phyloP scores from a whole-genome alignment of 2,888 invertebrate genomes.

The Torymus aiolomorphi region DNA sequence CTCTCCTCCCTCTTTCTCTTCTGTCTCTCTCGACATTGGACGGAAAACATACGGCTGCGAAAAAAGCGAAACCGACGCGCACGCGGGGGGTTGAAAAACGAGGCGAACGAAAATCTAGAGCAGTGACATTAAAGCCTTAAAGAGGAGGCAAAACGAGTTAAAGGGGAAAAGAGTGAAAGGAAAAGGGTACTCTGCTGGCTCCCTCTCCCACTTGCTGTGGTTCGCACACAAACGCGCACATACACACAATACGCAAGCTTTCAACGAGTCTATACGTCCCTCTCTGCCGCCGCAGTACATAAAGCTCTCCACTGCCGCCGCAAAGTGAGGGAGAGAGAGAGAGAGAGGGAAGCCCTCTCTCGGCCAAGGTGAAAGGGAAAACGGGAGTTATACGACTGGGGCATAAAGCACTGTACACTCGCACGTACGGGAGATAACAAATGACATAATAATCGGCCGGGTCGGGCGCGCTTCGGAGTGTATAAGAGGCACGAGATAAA shows the following conservation, averaged over 20 bases:
- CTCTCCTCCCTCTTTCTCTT: too few species aligned
- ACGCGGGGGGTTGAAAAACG: neutral
- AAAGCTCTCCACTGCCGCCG: neutral
- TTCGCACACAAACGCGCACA: too few species aligned
- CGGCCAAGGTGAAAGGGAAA: conserved; percentile 47
- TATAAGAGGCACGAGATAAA: conserved; percentile 47
- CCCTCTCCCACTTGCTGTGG: too few species aligned
- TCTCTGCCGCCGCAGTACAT: neutral
- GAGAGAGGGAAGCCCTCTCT: neutral
- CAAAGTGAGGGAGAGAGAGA: neutral
- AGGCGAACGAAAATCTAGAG: conserved; percentile 35
- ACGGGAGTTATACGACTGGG: conserved; percentile 11
- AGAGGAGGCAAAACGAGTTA: conserved; percentile 39
- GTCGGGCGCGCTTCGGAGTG: neutral
- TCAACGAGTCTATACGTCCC: neutral
- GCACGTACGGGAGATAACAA: conserved; percentile 36
- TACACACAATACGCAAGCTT: conserved; percentile 1
- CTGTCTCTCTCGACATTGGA: too few species aligned
- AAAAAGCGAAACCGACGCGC: neutral
- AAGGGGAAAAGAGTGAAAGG: conserved; percentile 30
- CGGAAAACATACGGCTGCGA: neutral
- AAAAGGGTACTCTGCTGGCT: too few species aligned
- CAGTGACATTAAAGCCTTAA: conserved; percentile 32
- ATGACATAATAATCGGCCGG: conserved; percentile 49
- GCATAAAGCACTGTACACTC: neutral